Evolutionary conservation across 2,113 vertebrate genomes (phyloP).

Genomic region (Erythrocercus mccallii): DNA sequence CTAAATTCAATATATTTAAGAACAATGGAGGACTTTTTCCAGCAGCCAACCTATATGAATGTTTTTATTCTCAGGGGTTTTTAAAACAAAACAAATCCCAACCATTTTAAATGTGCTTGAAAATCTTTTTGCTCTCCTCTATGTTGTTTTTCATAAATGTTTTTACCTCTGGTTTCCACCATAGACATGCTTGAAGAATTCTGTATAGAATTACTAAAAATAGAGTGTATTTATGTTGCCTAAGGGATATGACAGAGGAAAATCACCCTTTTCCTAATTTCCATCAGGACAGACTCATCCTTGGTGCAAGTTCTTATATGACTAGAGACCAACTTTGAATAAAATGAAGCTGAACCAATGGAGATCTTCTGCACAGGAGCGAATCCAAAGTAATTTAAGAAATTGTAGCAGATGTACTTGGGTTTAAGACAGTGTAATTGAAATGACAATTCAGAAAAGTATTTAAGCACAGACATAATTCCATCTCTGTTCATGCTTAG

Average conservation of each 20-base stretch:
- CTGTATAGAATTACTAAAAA: neutral
- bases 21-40: neutral
- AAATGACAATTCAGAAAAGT: neutral
- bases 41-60: neutral
- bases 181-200: neutral
- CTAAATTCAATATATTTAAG: conserved; percentile 10
- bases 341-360: neutral
- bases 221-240: neutral
- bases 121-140: neutral
- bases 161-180: conserved; percentile 1
- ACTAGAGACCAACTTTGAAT: neutral
- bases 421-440: neutral
- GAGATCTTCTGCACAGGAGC: neutral
- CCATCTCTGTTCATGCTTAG: neutral
- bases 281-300: neutral
- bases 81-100: neutral
- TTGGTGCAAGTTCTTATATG: neutral
- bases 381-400: conserved; percentile 6
- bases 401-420: neutral
- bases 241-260: neutral
- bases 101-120: neutral
- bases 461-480: conserved; percentile 30
- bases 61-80: neutral
- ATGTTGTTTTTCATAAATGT: neutral
- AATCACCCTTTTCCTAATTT: neutral